phyloP scores from a whole-genome alignment of 2,113 vertebrate species.

The Cheilinus undulatus region DNA sequence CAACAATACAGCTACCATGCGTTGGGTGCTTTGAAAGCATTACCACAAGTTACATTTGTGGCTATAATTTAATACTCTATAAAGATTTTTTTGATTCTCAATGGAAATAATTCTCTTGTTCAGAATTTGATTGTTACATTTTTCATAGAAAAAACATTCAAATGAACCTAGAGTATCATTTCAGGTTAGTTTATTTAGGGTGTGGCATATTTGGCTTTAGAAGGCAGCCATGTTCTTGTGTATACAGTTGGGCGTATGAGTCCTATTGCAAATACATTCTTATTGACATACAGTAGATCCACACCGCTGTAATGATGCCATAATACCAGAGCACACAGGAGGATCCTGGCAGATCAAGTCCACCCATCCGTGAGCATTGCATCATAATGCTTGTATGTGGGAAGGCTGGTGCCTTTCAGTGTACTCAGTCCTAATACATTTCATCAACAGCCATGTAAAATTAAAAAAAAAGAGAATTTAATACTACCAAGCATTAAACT shows the following conservation, averaged over 20 bases:
- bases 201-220: constrained; percentile 11
- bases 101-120: too few relatives aligned
- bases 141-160: too few relatives aligned
- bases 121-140: too few relatives aligned
- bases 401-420: not conserved
- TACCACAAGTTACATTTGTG: too few relatives aligned
- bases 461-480: too few relatives aligned
- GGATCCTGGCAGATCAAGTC: constrained; percentile 12
- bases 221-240: not conserved
- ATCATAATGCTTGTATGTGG: not conserved
- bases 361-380: not conserved
- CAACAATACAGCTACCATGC: not conserved
- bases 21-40: not conserved
- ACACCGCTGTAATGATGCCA: not conserved
- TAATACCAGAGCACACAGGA: not conserved
- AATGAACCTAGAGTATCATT: not conserved
- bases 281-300: not conserved
- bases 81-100: too few relatives aligned
- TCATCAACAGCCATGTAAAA: not conserved
- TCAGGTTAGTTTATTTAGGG: constrained; percentile 1
- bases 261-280: not conserved
- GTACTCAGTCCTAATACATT: rapidly evolving
- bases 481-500: too few relatives aligned
- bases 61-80: not conserved
- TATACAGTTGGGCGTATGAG: not conserved